Percentiles rank a stretch among this genome's conserved stretches.
phyloP scores from a whole-genome alignment of 2,113 vertebrate species.

The Colistium nudipinnis region DNA sequence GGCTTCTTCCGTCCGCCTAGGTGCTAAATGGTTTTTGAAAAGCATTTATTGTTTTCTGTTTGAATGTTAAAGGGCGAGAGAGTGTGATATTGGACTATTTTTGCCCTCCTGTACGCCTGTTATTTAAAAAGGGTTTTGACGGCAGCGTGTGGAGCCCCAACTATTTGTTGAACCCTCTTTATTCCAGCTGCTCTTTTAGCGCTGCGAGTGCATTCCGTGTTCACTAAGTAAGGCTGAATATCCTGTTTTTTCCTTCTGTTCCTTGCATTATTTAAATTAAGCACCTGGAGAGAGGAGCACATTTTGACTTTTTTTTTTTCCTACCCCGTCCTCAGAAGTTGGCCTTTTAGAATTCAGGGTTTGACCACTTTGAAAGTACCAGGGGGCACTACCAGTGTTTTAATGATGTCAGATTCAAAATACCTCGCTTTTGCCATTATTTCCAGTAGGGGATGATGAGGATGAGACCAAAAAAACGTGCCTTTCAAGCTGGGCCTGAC shows the following conservation, averaged over 20 bases:
- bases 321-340: constrained; percentile 7
- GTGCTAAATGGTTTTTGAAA: constrained; percentile 53
- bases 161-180: constrained; percentile 38
- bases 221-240: constrained; percentile 32
- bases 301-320: constrained; percentile 17
- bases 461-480: neutral
- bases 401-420: constrained; percentile 16
- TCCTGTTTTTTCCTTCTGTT: constrained; percentile 38
- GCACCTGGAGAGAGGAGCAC: constrained; percentile 18
- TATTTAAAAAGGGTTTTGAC: constrained; percentile 41
- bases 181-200: constrained; percentile 18
- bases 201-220: constrained; percentile 31
- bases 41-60: neutral
- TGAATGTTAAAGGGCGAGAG: constrained; percentile 30
- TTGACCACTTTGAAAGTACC: constrained; percentile 7
- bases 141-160: neutral
- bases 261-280: constrained; percentile 55
- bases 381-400: neutral
- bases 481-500: neutral
- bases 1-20: too few relatives aligned
- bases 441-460: constrained; percentile 21
- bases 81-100: constrained; percentile 18
- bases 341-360: constrained; percentile 9
- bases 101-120: constrained; percentile 21
- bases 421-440: neutral